Evolutionary conservation across 2,888 invertebrate species (phyloP), one percentile per base, ranked within the genome.

Genomic region (Lamellibrachia satsuma): DNA sequence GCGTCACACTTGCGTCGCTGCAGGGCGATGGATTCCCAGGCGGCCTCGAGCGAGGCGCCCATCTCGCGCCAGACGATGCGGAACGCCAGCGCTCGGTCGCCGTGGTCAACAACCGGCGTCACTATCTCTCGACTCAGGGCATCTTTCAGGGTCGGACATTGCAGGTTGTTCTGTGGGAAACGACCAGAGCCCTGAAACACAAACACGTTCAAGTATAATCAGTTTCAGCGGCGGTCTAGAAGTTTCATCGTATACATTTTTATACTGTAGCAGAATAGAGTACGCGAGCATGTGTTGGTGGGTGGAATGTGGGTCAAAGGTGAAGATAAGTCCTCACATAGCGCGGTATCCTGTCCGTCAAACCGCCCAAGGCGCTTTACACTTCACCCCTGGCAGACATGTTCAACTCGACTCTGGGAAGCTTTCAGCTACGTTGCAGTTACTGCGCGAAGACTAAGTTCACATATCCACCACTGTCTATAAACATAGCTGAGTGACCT

Each of bases 131-230:
- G 75, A n/a, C 75, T 75, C 75, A 75, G n/a, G 15, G 75, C 22
- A 11, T 11, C 75, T n/a, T 75, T 75, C 11, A 75, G 75, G n/a
- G 15, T 22, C 22, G 75, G 22, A 22, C 75, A 75, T n/a, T 75
- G 75, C 75, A 75, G 75, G 75, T 75, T 75, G 75, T 75, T 75
- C 22, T 75, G 75, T n/a, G 75, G 75, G 22, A 75, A 75, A 75
- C 75, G 75, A 75, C 75, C 6, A 6, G 75, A 75, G 6, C 75
- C 75, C 75, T 75, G 75, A 75, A 75, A 75, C 75, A 75, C 75
- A 75, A 75, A 22, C 75, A 75, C 6, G n/a, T 3, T 75, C 6
- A 22, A 15, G 11, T 75, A 75, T 75, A 11, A 22, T 75, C 75
- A 75, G 75, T 22, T 75, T 75, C 75, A 75, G 75, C 75, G 75